Conservation (phyloP, 2,797 vertebrate genomes). For the Epinephelus malabaricus region DNA sequence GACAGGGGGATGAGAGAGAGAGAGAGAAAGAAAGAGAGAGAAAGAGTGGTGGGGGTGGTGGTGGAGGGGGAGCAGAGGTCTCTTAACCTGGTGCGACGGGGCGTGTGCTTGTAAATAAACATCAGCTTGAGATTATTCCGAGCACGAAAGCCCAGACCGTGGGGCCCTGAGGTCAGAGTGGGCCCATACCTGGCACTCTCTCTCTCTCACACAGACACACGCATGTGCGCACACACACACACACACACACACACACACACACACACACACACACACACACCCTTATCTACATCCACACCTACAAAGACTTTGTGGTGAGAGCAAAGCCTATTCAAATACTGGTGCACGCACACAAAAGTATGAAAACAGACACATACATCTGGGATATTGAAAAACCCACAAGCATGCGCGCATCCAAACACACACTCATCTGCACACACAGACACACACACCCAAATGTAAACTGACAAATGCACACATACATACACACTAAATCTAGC, state of each 20-base stretch:
- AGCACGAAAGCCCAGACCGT: constrained; percentile 76
- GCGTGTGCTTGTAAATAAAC: constrained; percentile 87
- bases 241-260: constrained; percentile 13
- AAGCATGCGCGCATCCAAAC: constrained; percentile 36
- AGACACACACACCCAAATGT: constrained; percentile 29
- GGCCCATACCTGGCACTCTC: constrained; percentile 75
- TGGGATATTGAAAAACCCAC: constrained; percentile 32
- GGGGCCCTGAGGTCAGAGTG: constrained; percentile 78
- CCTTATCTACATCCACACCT: constrained; percentile 45
- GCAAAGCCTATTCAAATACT: constrained; percentile 44
- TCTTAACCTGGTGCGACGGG: constrained; percentile 84
- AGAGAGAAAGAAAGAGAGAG: constrained; percentile 19
- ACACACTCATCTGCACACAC: constrained; percentile 22
- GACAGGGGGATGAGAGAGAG: constrained; percentile 35
- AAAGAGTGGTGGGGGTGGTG: constrained; percentile 38
- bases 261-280: constrained; percentile 13
- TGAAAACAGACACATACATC: constrained; percentile 49
- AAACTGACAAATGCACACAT: constrained; percentile 54
- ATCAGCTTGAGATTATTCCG: constrained; percentile 83
- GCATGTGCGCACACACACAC: constrained; percentile 15
- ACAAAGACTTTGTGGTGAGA: constrained; percentile 36
- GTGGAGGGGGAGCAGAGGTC: constrained; percentile 62
- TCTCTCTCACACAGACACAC: neutral
- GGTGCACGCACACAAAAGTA: constrained; percentile 38
- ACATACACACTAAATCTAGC: constrained; percentile 34